These are phyloP conservation scores for Ceratina australensis DNA, from an alignment of 1,140 invertebrate species.

Conservation along the genomic window DNA sequence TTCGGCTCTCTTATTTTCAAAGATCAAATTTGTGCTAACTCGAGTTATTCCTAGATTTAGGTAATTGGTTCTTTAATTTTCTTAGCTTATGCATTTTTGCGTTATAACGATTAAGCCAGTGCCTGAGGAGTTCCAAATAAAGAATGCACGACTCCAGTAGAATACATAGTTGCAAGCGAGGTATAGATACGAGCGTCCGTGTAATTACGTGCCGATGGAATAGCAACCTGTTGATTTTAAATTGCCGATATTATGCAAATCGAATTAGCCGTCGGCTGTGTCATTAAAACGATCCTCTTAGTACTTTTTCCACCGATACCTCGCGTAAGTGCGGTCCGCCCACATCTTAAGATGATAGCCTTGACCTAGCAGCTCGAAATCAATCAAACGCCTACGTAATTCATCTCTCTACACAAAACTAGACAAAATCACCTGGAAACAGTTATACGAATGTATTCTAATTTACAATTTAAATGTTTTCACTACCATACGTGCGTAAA, in stretches of 20 bases:
- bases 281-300: slow-evolving; percentile 22
- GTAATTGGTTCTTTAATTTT: no score
- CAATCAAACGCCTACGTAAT: background rate
- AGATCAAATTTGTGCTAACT: no score
- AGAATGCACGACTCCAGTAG: background rate
- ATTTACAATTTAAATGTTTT: no score
- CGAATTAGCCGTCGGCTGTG: slow-evolving; percentile 4
- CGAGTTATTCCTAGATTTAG: no score
- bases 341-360: background rate
- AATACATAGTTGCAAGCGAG: background rate
- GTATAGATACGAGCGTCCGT: background rate
- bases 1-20: no score
- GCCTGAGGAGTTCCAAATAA: background rate
- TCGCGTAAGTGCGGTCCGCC: background rate
- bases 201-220: slow-evolving; percentile 14
- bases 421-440: no score
- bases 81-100: no score
- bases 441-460: no score
- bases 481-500: background rate
- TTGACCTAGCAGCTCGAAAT: slow-evolving; percentile 11
- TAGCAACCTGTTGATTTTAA: background rate
- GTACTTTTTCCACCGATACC: slow-evolving; percentile 20
- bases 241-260: slow-evolving; percentile 36
- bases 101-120: background rate
- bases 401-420: no score